phyloP scores from a whole-genome alignment of 2,888 invertebrate genomes.

The Eledona agricola region DNA sequence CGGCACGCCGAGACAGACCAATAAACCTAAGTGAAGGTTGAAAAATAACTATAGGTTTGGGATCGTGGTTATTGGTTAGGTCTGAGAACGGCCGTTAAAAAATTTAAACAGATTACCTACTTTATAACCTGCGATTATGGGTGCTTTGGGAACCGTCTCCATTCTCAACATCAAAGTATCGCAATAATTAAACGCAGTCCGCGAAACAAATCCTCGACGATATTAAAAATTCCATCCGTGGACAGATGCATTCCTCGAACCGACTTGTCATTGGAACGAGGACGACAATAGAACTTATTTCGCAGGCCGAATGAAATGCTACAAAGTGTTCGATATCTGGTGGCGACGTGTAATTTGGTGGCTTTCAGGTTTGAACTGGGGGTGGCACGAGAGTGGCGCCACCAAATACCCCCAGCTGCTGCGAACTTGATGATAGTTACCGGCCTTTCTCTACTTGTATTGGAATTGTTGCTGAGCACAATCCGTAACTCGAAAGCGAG shows the following conservation, averaged over 20 bases:
- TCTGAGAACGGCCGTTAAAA: slow-evolving; percentile 42
- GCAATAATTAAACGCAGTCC: slow-evolving; percentile 17
- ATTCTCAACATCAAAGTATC: slow-evolving; percentile 12
- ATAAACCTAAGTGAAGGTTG: slow-evolving; percentile 37
- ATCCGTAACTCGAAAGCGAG: background rate
- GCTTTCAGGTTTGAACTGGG: slow-evolving; percentile 39
- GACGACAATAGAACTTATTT: slow-evolving; percentile 43
- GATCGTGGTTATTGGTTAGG: slow-evolving; percentile 41
- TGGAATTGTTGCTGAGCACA: slow-evolving; percentile 20
- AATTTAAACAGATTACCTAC: slow-evolving; percentile 41
- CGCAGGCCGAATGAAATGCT: slow-evolving; percentile 41
- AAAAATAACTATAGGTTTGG: slow-evolving; percentile 40
- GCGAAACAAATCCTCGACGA: slow-evolving; percentile 11
- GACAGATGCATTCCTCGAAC: slow-evolving; percentile 23
- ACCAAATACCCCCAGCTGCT: slow-evolving; percentile 27
- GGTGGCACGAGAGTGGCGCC: slow-evolving; percentile 19
- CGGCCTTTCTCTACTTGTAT: slow-evolving; percentile 14
- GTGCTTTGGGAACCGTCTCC: slow-evolving; percentile 25
- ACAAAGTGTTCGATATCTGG: slow-evolving; percentile 47
- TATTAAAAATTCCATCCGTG: slow-evolving; percentile 31
- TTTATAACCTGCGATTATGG: slow-evolving; percentile 40
- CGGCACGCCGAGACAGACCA: slow-evolving; percentile 22
- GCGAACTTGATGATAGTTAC: slow-evolving; percentile 18
- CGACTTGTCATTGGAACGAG: slow-evolving; percentile 37
- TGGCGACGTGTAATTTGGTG: slow-evolving; percentile 49